phyloP scores from a whole-genome alignment of 2,113 vertebrate genomes.

The Chiloscyllium plagiosum region DNA sequence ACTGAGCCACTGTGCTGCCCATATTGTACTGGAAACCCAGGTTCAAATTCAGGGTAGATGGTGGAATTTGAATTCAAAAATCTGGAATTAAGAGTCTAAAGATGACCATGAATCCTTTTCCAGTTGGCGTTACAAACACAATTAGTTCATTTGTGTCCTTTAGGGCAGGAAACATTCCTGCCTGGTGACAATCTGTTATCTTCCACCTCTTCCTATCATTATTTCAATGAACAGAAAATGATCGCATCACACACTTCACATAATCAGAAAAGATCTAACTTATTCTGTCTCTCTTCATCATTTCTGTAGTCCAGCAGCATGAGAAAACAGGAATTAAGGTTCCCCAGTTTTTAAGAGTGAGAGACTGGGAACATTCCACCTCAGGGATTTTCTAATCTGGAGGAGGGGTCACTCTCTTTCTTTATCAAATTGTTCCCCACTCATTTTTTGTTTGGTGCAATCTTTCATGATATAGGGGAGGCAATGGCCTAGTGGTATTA shows the following conservation, averaged over 20 bases:
- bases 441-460: not conserved
- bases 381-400: not conserved
- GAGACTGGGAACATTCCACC: not conserved
- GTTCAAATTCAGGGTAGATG: no score
- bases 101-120: no score
- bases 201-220: not conserved
- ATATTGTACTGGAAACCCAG: no score
- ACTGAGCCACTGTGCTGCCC: no score
- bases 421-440: not conserved
- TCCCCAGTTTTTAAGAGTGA: not conserved
- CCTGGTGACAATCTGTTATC: not conserved
- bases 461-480: no score
- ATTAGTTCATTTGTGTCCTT: no score
- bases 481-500: no score
- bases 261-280: not conserved
- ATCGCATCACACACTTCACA: not conserved
- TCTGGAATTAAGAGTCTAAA: no score
- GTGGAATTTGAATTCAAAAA: no score
- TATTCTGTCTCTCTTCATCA: not conserved
- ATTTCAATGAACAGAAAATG: not conserved
- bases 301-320: not conserved
- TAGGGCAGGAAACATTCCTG: no score
- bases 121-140: no score
- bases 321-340: not conserved
- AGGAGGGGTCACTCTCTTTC: not conserved